A percentile compares a stretch with the other conserved stretches of the same genome.
phyloP scores from a whole-genome alignment of 1,140 invertebrate species.

The Dreissena rostriformis region DNA sequence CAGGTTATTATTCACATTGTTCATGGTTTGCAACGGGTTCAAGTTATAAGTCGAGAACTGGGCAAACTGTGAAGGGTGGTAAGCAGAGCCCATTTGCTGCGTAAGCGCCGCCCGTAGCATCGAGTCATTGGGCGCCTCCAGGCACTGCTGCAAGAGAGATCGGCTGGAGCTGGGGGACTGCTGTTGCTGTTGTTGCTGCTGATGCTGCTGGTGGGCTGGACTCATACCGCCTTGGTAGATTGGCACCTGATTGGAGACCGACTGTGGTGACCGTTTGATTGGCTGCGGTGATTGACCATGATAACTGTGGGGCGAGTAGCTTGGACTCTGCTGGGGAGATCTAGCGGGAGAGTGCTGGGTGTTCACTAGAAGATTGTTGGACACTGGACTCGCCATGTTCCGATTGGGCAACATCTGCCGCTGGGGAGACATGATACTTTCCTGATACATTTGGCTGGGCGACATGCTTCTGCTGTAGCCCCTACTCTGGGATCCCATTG shows the following conservation, averaged over 20 bases:
- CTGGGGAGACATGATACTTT: constrained; percentile 51
- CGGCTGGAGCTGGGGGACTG: constrained; percentile 22
- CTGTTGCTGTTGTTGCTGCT: constrained; percentile 54
- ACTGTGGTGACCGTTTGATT: constrained; percentile 57
- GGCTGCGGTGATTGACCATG: constrained; percentile 53
- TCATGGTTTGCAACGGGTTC: neutral
- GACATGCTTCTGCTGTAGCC: constrained; percentile 45
- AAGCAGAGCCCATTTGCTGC: constrained; percentile 43
- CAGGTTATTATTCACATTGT: constrained; percentile 36
- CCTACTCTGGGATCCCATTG: constrained; percentile 10
- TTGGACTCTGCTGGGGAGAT: constrained; percentile 72
- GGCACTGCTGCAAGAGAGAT: constrained; percentile 66
- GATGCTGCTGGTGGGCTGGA: constrained; percentile 53
- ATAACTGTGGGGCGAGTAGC: constrained; percentile 46
- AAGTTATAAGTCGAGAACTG: constrained; percentile 1
- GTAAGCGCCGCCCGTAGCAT: constrained; percentile 44
- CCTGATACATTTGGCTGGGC: constrained; percentile 59
- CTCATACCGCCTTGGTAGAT: constrained; percentile 1
- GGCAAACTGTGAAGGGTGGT: constrained; percentile 32
- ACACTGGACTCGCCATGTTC: constrained; percentile 44
- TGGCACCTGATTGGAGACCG: constrained; percentile 26
- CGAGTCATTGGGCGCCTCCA: constrained; percentile 70
- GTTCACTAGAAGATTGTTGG: constrained; percentile 62
- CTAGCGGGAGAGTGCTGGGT: constrained; percentile 65
- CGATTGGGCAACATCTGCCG: constrained; percentile 28